Evolutionary conservation across 2,113 vertebrate species (phyloP).

Genomic region (Hemichromis elongatus): DNA sequence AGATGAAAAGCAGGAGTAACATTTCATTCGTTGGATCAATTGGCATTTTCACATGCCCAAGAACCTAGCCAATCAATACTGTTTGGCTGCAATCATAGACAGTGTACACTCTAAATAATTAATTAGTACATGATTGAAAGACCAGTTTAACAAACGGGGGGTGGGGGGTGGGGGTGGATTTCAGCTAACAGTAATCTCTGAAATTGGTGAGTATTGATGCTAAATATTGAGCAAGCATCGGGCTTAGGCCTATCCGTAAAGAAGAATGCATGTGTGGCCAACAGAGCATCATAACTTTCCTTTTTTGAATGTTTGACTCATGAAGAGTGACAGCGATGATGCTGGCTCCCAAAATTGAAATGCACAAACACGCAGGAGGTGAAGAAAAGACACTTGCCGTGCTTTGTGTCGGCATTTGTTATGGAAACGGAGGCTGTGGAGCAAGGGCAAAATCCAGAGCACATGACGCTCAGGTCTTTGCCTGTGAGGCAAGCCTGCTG

Average conservation of each 20-base stretch:
- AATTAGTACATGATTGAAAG: constrained; percentile 58
- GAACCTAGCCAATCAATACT: constrained; percentile 50
- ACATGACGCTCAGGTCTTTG: constrained; percentile 85
- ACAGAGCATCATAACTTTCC: neutral
- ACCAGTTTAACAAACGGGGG: constrained; percentile 41
- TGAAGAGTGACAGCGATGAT: neutral
- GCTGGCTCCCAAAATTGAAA: neutral
- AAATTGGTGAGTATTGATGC: constrained; percentile 56
- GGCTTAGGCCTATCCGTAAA: neutral
- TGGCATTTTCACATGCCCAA: constrained; percentile 36
- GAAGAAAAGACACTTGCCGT: constrained; percentile 37
- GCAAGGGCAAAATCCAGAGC: constrained; percentile 88
- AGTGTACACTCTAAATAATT: constrained; percentile 68
- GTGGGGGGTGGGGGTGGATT: constrained; percentile 13
- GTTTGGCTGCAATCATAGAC: constrained; percentile 54
- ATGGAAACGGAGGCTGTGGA: constrained; percentile 45
- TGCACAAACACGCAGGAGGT: neutral
- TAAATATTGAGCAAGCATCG: neutral
- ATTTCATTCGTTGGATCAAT: constrained; percentile 48
- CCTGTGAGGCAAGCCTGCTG: constrained; percentile 91
- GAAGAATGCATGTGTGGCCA: neutral
- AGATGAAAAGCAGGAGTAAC: constrained; percentile 29
- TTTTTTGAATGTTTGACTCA: neutral
- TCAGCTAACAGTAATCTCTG: constrained; percentile 50
- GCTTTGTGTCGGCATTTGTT: constrained; percentile 66